phyloP scores from a whole-genome alignment of 2,888 invertebrate species.

The Nomada ferruginata region DNA sequence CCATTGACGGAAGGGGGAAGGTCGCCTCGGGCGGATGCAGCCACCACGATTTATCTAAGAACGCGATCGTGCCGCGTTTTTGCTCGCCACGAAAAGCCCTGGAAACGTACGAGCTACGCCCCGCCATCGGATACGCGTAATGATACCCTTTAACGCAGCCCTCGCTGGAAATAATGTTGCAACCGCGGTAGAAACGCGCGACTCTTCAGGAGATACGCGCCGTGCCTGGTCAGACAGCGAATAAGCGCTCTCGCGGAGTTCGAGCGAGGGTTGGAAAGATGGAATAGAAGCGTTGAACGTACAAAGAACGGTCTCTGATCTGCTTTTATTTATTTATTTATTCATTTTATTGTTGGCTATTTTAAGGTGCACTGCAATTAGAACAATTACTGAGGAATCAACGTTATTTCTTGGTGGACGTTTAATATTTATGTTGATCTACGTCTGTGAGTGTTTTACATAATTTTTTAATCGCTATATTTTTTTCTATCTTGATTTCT shows the following conservation, averaged over 20 bases:
- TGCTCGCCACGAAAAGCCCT: slow-evolving; percentile 51
- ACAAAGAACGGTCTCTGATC: neutral
- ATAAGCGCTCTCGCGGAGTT: slow-evolving; percentile 65
- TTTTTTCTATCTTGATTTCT: no score
- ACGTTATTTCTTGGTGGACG: no score
- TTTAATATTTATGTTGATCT: no score
- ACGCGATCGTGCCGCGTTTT: slow-evolving; percentile 60
- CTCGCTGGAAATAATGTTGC: slow-evolving; percentile 65
- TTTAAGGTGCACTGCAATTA: neutral
- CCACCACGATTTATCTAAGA: slow-evolving; percentile 62
- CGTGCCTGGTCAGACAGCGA: slow-evolving; percentile 43
- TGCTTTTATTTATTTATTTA: neutral
- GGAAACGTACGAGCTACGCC: slow-evolving; percentile 55
- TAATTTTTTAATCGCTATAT: no score
- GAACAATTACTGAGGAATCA: neutral
- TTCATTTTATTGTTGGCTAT: no score
- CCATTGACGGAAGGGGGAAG: slow-evolving; percentile 22
- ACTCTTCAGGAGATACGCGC: slow-evolving; percentile 37
- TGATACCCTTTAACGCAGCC: slow-evolving; percentile 77
- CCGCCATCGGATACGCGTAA: slow-evolving; percentile 75
- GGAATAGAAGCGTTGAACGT: slow-evolving; percentile 18
- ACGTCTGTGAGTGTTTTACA: no score
- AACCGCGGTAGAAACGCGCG: slow-evolving; percentile 58
- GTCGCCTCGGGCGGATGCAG: slow-evolving; percentile 32
- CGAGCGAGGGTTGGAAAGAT: slow-evolving; percentile 21